These are phyloP conservation scores for Pachycephus smyrnensis DNA, from an alignment of 2,888 invertebrate genomes.

Conservation along the genomic window DNA sequence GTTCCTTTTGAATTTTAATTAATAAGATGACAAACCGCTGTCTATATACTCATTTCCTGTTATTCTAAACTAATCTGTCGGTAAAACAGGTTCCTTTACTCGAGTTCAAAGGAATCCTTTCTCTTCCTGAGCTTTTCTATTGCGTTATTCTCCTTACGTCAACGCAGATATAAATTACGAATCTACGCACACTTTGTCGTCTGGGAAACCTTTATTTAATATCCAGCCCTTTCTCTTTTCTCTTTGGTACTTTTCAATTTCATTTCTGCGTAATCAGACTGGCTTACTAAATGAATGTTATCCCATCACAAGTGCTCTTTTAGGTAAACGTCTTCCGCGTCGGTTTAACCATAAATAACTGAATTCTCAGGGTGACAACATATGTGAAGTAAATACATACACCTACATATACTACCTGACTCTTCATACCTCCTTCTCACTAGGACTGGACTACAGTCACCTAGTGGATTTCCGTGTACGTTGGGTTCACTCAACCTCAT, in stretches of 20 bases:
- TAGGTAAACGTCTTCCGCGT: background rate
- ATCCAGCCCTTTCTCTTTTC: background rate
- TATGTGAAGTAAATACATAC: background rate
- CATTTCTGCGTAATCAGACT: background rate
- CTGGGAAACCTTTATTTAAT: background rate
- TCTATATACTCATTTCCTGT: background rate
- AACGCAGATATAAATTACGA: background rate
- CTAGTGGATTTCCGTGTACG: constrained; percentile 36
- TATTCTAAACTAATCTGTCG: background rate
- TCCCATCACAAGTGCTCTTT: background rate
- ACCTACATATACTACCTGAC: background rate
- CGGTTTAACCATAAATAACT: background rate
- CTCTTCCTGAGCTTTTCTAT: background rate
- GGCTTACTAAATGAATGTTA: background rate
- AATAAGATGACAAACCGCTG: background rate
- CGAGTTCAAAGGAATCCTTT: background rate
- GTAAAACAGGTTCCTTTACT: background rate
- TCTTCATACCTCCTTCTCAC: background rate
- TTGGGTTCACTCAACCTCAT: constrained; percentile 7
- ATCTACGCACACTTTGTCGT: background rate
- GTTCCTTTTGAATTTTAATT: background rate
- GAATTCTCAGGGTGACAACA: background rate
- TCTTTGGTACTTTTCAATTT: background rate
- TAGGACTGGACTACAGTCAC: constrained; percentile 8
- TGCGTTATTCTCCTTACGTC: background rate